A percentile compares a stretch with the other conserved stretches of the same genome.
These are phyloP conservation scores for Neoitamus cyanurus DNA, from an alignment of 2,888 invertebrate genomes.

Conservation along the genomic window DNA sequence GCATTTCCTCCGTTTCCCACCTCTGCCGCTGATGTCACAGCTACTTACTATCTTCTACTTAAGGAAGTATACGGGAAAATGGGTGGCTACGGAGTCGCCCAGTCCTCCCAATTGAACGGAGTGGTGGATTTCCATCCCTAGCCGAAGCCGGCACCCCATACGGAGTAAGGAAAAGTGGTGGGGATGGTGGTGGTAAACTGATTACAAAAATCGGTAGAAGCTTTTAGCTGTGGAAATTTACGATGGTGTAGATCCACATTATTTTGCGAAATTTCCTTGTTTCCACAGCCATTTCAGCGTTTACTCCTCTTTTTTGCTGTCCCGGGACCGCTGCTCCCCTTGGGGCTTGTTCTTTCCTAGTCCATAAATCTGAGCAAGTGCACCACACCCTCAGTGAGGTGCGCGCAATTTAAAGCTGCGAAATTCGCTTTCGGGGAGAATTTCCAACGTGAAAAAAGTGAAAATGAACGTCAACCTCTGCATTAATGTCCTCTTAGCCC, in stretches of 20 bases:
- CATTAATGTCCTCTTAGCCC: not conserved
- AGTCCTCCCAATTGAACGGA: not conserved
- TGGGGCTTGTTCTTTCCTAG: not conserved
- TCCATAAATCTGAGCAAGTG: slow-evolving; percentile 11
- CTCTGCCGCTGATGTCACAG: not conserved
- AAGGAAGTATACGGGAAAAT: not conserved
- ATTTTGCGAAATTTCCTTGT: slow-evolving; percentile 11
- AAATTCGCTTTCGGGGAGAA: not conserved
- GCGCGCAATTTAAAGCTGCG: not conserved
- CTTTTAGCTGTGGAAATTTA: slow-evolving; percentile 20
- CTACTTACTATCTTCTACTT: not conserved
- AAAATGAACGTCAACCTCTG: not conserved
- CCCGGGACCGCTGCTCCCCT: not conserved
- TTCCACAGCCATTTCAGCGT: not conserved
- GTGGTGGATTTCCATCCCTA: not conserved
- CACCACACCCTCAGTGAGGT: not conserved
- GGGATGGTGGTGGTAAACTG: not conserved
- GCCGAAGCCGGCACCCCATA: not conserved
- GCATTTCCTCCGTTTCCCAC: not conserved
- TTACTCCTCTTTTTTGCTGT: not conserved
- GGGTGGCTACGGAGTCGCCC: not conserved
- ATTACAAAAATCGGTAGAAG: slow-evolving; percentile 19
- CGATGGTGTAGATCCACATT: slow-evolving; percentile 14
- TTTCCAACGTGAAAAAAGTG: not conserved
- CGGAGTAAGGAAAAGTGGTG: not conserved